phyloP scores from a whole-genome alignment of 2,888 invertebrate species.

The Sturmia bella region DNA sequence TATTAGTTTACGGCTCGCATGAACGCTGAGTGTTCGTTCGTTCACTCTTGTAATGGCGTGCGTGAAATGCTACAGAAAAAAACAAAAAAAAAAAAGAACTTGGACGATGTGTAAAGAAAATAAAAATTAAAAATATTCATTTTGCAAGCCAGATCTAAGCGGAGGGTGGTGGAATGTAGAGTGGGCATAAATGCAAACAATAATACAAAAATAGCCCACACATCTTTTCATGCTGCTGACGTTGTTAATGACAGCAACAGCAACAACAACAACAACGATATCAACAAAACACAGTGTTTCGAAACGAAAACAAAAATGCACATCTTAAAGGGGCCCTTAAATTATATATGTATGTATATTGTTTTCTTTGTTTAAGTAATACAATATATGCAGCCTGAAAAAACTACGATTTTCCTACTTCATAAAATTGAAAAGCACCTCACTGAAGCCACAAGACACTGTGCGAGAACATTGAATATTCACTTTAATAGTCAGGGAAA shows the following conservation, averaged over 20 bases:
- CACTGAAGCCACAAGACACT: too few species aligned
- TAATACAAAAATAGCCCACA: slow-evolving; percentile 31
- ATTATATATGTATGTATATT: too few species aligned
- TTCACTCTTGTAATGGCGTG: slow-evolving; percentile 31
- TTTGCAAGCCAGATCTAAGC: not conserved
- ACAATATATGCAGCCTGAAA: too few species aligned
- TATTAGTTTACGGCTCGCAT: slow-evolving; percentile 42
- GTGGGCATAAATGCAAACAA: not conserved
- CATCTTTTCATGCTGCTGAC: slow-evolving; percentile 19
- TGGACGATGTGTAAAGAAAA: slow-evolving; percentile 25
- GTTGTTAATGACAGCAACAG: slow-evolving; percentile 27
- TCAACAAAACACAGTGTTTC: slow-evolving; percentile 2
- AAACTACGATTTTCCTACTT: too few species aligned
- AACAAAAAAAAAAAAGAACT: not conserved
- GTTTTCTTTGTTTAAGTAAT: too few species aligned
- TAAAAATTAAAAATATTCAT: not conserved
- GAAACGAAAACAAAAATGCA: not conserved
- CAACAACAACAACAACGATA: slow-evolving; percentile 28
- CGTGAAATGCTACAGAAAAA: slow-evolving; percentile 25
- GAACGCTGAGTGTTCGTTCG: slow-evolving; percentile 23
- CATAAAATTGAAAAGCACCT: too few species aligned
- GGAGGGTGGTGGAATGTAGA: not conserved
- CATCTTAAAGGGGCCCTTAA: not conserved
- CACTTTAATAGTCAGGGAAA: too few species aligned
- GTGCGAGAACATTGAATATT: too few species aligned